Conservation (phyloP, 2,113 vertebrate species). For the Eudorcas thomsonii region DNA sequence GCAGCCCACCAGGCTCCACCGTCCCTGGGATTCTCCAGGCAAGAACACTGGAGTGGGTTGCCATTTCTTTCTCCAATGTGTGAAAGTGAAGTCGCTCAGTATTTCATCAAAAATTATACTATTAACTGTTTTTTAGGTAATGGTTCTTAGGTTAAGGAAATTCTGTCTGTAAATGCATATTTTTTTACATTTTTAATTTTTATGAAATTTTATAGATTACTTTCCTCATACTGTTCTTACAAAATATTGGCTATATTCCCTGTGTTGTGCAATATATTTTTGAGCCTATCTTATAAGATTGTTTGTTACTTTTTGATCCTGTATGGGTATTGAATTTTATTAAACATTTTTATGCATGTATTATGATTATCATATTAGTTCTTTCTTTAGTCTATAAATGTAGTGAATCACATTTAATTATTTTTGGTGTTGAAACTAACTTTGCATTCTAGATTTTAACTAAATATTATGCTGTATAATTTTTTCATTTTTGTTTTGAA, state of each 20-base stretch:
- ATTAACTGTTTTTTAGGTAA: not conserved
- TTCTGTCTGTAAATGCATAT: not conserved
- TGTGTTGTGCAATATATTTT: not conserved
- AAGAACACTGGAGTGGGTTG: too few species aligned
- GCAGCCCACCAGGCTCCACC: too few species aligned
- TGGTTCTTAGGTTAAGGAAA: not conserved
- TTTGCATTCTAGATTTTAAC: not conserved
- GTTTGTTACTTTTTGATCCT: not conserved
- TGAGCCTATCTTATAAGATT: not conserved
- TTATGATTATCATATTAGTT: not conserved
- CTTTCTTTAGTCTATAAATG: not conserved
- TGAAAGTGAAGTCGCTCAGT: too few species aligned
- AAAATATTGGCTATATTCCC: not conserved
- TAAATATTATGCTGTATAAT: not conserved
- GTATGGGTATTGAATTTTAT: not conserved
- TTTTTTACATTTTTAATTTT: not conserved
- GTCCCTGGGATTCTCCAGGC: too few species aligned
- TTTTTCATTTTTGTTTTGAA: not conserved
- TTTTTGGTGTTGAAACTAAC: not conserved
- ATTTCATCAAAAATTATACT: not conserved
- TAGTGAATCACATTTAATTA: not conserved
- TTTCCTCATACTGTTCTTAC: not conserved
- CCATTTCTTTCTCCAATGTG: too few species aligned
- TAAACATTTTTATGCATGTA: not conserved
- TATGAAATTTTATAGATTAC: not conserved